Evolutionary conservation across 2,113 vertebrate species (phyloP), one percentile per base, ranked within the genome.

Genomic region (Neoarius graeffei): DNA sequence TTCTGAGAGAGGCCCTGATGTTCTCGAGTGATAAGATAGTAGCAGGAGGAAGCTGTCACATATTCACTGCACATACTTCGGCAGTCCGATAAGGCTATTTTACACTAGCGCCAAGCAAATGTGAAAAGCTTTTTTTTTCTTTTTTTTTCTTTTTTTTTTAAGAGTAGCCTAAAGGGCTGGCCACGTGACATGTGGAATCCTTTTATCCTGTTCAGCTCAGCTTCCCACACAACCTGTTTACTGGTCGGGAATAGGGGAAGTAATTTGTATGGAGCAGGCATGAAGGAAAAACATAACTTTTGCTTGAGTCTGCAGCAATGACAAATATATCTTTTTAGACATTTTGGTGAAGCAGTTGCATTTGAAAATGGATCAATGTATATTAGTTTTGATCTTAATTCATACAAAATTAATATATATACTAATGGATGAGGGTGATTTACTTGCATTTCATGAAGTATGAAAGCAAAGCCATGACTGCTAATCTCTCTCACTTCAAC

Each of bases 191-290:
- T 56, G 66, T 52, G 10, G 59, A 84, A 86, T 86, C 60, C 87
- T 90, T 89, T 90, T 81, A 90, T 90, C 82, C 71, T 20, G 59
- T 86, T 80, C 42, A 84, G 77, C 81, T 84, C 20, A 60, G 66
- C 7, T 27, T 60, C 85, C 85, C 87, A 84, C 85, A 59, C 77
- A 17, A 64, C 85, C 77, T 86, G 81, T 81, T 89, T 89, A 87
- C 86, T 48, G 69, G 59, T 30, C 4, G 20, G 79, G 80, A 86
- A 80, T 50, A 71, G 11, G 42, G 27, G 54, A 66, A 85, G 56
- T 77, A 59, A 79, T 81, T 64, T 85, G 64, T 66, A n/a, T 85
- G 80, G 57, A 73, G 59, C 11, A 60, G 42, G 35, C 50, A 60
- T 14, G 23, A 27, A 23, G 50, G 25, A 42, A 11, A 71, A 77